phyloP scores from a whole-genome alignment of 30 jellyfish, hydroid and myxozoan species.

The Turritopsis dohrnii region DNA sequence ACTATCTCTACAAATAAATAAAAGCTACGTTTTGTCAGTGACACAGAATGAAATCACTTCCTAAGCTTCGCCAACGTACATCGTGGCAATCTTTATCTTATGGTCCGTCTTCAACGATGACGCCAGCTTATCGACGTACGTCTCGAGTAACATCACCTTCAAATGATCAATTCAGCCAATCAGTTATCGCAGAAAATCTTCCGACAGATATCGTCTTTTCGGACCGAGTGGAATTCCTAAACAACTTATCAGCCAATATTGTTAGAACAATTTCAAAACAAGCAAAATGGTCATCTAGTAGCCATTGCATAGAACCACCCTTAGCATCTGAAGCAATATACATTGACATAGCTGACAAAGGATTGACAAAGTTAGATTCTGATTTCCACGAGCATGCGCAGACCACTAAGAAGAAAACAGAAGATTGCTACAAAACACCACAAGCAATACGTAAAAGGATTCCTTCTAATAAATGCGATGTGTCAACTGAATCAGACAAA shows the following conservation, averaged over 20 bases:
- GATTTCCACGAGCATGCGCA: background rate
- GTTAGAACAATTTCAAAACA: background rate
- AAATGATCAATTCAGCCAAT: background rate
- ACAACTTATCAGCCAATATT: conserved; percentile 3
- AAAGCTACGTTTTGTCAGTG: too few relatives aligned
- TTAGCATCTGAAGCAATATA: background rate
- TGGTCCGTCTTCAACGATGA: background rate
- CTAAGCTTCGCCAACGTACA: background rate
- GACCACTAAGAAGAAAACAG: background rate
- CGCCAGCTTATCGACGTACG: background rate
- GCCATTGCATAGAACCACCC: background rate
- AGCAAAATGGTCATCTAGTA: background rate
- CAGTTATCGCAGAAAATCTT: background rate
- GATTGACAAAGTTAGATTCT: background rate
- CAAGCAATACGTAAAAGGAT: background rate
- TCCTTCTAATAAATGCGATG: background rate
- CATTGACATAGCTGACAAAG: background rate
- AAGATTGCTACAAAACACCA: background rate
- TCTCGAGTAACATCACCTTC: background rate
- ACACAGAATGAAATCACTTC: background rate
- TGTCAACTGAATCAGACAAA: background rate
- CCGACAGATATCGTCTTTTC: background rate
- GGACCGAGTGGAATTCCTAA: conserved; percentile 1
- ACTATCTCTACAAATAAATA: too few relatives aligned
- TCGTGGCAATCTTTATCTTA: background rate